phyloP scores from a whole-genome alignment of 2,888 invertebrate genomes.

The Heliconius erato region DNA sequence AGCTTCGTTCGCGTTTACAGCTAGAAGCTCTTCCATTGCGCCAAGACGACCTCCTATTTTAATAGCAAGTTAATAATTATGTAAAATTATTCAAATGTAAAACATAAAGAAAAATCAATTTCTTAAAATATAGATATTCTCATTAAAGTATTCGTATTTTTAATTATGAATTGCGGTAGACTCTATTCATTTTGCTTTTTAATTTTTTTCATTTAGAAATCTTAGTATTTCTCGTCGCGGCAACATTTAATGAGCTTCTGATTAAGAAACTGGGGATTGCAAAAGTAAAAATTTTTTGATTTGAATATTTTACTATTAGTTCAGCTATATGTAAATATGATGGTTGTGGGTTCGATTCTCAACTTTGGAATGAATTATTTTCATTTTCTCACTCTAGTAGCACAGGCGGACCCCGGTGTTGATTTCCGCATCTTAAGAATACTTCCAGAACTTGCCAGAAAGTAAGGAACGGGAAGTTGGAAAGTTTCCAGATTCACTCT shows the following conservation, averaged over 20 bases:
- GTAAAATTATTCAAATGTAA: background rate
- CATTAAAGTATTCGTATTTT: constrained; percentile 1
- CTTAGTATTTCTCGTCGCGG: constrained; percentile 24
- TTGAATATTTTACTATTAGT: background rate
- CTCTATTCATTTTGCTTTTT: constrained; percentile 7
- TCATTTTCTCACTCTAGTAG: no score
- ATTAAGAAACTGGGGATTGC: constrained; percentile 23
- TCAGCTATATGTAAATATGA: background rate
- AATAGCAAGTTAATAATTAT: background rate
- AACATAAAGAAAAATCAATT: background rate
- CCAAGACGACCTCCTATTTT: no score
- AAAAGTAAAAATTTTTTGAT: constrained; percentile 14
- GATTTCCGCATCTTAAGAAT: no score
- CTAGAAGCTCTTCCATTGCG: no score
- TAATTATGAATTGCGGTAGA: constrained; percentile 27
- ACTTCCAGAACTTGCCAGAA: no score
- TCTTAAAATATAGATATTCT: constrained; percentile 1
- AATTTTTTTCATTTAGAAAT: constrained; percentile 5
- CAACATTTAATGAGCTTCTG: constrained; percentile 34
- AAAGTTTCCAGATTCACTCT: no score
- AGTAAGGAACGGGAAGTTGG: no score
- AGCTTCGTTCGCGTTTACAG: no score
- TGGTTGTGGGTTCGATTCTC: no score
- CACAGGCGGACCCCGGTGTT: no score
- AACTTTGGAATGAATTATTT: no score